These are phyloP conservation scores for Tethea ocularis DNA, from an alignment of 2,888 invertebrate species.

Conservation along the genomic window DNA sequence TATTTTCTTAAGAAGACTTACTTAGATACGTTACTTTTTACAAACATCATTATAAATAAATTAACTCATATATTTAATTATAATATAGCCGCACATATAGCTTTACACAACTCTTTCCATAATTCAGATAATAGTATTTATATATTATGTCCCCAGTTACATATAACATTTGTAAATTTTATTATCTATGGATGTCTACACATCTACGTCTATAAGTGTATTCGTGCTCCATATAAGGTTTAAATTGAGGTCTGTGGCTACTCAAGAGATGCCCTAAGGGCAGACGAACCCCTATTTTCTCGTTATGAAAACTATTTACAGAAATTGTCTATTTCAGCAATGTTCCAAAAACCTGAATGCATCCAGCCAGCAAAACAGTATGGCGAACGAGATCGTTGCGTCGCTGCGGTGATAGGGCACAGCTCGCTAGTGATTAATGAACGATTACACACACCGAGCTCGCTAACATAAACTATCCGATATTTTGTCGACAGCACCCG, in stretches of 20 bases:
- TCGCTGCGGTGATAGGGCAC: conserved; percentile 82
- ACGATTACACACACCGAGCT: conserved; percentile 64
- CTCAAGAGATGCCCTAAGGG: neutral
- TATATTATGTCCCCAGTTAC: no score
- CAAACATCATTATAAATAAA: no score
- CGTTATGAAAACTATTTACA: conserved; percentile 31
- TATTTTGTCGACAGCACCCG: conserved; percentile 54
- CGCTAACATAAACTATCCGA: conserved; percentile 70
- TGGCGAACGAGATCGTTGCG: conserved; percentile 80
- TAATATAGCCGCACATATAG: no score
- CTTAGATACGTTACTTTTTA: no score
- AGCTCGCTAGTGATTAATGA: conserved; percentile 68
- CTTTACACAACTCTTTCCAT: no score
- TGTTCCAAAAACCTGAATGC: conserved; percentile 80
- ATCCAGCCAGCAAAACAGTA: conserved; percentile 79
- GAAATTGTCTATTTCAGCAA: conserved; percentile 68
- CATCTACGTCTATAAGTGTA: neutral
- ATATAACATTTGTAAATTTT: no score
- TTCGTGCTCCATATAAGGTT: neutral
- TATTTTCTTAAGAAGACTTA: no score
- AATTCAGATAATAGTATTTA: no score
- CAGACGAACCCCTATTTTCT: conserved; percentile 16
- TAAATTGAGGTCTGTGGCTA: neutral
- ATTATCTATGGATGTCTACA: no score
- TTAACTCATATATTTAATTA: no score